These are phyloP conservation scores for rabbit (Oryctolagus cuniculus) DNA, from an alignment of 2,113 vertebrate genomes.

Conservation along the genomic window DNA sequence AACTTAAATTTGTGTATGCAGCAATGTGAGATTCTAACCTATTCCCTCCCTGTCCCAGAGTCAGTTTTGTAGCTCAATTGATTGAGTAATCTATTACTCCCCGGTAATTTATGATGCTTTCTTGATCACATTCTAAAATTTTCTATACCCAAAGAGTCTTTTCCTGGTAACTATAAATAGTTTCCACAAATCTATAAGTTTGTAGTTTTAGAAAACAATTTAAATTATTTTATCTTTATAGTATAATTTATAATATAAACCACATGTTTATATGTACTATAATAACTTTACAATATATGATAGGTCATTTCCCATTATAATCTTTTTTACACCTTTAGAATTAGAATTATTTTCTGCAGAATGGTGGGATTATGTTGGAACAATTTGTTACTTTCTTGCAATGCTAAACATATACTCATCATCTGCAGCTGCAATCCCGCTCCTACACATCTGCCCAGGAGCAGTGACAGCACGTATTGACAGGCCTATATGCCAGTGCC, in stretches of 20 bases:
- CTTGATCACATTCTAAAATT: not conserved
- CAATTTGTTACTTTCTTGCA: not conserved
- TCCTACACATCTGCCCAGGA: not conserved
- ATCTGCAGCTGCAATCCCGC: not conserved
- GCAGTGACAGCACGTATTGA: not conserved
- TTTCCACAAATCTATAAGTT: not conserved
- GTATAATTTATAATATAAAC: not conserved
- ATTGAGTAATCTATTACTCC: not conserved
- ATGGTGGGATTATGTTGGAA: not conserved
- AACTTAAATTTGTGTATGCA: not conserved
- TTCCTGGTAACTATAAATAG: not conserved
- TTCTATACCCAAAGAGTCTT: not conserved
- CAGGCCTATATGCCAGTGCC: too few species aligned
- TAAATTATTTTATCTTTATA: not conserved
- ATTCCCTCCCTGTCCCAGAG: accelerated
- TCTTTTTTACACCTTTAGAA: not conserved
- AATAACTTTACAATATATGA: not conserved
- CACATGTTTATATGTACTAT: not conserved
- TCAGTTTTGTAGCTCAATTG: not conserved
- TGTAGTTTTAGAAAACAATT: not conserved
- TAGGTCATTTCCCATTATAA: not conserved
- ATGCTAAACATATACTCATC: not conserved
- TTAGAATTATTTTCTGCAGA: not conserved
- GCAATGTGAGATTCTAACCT: not conserved
- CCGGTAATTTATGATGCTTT: not conserved